phyloP scores from a whole-genome alignment of 1,140 invertebrate genomes.

The Lasioglossum albipes region DNA sequence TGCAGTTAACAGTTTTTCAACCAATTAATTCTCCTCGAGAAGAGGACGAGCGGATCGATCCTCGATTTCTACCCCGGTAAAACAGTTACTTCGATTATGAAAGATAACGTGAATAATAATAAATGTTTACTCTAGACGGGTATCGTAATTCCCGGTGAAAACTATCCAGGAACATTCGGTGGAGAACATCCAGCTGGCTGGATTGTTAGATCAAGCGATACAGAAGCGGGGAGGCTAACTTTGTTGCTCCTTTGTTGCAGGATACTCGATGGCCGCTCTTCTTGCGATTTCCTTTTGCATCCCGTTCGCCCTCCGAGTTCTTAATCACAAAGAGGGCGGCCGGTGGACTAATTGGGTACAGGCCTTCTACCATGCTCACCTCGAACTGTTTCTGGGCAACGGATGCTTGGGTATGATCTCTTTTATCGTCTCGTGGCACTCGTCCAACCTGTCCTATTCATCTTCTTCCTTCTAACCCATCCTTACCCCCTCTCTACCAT shows the following conservation, averaged over 20 bases:
- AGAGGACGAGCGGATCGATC: no score
- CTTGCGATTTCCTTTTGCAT: slow-evolving; percentile 87
- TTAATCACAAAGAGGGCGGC: slow-evolving; percentile 84
- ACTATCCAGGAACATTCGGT: neutral
- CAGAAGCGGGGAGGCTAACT: neutral
- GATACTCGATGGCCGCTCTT: slow-evolving; percentile 86
- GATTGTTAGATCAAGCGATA: neutral
- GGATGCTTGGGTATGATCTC: slow-evolving; percentile 83
- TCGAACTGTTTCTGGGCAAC: slow-evolving; percentile 88
- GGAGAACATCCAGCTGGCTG: neutral
- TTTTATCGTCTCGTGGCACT: neutral
- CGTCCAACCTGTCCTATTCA: neutral
- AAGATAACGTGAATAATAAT: neutral
- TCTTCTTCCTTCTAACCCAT: no score
- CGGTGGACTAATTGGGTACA: slow-evolving; percentile 83
- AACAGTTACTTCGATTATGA: neutral
- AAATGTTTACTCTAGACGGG: neutral
- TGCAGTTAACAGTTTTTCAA: no score
- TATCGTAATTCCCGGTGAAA: neutral
- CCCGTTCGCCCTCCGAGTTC: slow-evolving; percentile 85
- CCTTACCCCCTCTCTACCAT: no score
- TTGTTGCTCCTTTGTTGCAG: slow-evolving; percentile 72
- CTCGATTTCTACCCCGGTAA: neutral
- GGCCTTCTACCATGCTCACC: slow-evolving; percentile 87
- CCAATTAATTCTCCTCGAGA: no score